phyloP scores from a whole-genome alignment of 2,113 vertebrate species.

The Cynocephalus volans region DNA sequence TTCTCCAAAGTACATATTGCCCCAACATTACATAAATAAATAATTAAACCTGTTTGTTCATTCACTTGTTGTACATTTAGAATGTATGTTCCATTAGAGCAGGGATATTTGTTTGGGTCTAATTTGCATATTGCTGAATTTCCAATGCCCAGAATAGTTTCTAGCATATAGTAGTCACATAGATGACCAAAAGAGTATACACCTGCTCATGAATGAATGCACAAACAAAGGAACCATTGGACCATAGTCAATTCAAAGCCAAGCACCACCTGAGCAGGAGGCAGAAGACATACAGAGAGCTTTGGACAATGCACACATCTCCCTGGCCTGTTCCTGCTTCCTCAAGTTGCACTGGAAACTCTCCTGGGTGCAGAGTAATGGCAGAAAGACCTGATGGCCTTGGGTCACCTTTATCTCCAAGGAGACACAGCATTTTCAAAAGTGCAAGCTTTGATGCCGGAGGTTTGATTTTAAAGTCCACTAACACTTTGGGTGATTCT shows the following conservation, averaged over 20 bases:
- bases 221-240: not conserved
- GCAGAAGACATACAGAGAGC: not conserved
- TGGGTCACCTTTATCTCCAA: not conserved
- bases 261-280: not conserved
- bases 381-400: not conserved
- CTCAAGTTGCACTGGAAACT: not conserved
- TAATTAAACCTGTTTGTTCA: not conserved
- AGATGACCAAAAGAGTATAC: slow-evolving; percentile 5
- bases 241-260: not conserved
- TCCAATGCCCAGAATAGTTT: not conserved
- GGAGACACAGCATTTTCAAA: not conserved
- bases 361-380: not conserved
- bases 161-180: not conserved
- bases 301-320: not conserved
- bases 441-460: not conserved
- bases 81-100: not conserved
- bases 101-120: not conserved
- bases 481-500: not conserved
- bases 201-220: not conserved
- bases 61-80: not conserved
- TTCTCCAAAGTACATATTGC: not conserved
- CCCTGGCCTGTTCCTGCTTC: not conserved
- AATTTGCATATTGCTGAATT: slow-evolving; percentile 37
- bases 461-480: not conserved
- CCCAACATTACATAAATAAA: slow-evolving; percentile 46